phyloP scores from a whole-genome alignment of 2,888 invertebrate species.

The Tridacna gigas region DNA sequence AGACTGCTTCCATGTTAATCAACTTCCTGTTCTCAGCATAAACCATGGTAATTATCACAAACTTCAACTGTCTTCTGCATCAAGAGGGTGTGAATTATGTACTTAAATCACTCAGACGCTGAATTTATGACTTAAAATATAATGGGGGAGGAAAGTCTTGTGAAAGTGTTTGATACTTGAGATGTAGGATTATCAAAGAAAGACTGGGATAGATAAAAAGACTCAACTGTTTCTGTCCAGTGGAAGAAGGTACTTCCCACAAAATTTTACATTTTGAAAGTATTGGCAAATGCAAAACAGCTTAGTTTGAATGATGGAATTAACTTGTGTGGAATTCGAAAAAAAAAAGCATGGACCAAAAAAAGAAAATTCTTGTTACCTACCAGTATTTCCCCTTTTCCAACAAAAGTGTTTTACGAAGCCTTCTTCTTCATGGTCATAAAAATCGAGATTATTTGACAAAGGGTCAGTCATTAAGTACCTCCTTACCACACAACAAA shows the following conservation, averaged over 20 bases:
- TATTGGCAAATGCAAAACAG: too few relatives aligned
- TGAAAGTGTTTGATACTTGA: not conserved
- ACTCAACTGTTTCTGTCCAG: not conserved
- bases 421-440: too few relatives aligned
- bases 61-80: constrained; percentile 8
- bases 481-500: too few relatives aligned
- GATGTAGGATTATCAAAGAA: not conserved
- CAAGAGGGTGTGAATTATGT: constrained; percentile 16
- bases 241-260: not conserved
- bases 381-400: too few relatives aligned
- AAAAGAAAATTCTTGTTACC: too few relatives aligned
- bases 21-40: constrained; percentile 8
- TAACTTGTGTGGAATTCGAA: too few relatives aligned
- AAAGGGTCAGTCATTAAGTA: too few relatives aligned
- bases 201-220: not conserved
- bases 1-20: constrained; percentile 14
- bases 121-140: not conserved
- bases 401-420: too few relatives aligned
- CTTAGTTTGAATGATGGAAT: too few relatives aligned
- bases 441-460: too few relatives aligned
- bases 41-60: not conserved
- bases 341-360: too few relatives aligned
- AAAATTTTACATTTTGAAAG: too few relatives aligned
- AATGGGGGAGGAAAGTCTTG: not conserved
- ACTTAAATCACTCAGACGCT: not conserved